Base-by-base conservation (phyloP, 1,140 invertebrate species). In the Zaprionus ghesquierei region DNA sequence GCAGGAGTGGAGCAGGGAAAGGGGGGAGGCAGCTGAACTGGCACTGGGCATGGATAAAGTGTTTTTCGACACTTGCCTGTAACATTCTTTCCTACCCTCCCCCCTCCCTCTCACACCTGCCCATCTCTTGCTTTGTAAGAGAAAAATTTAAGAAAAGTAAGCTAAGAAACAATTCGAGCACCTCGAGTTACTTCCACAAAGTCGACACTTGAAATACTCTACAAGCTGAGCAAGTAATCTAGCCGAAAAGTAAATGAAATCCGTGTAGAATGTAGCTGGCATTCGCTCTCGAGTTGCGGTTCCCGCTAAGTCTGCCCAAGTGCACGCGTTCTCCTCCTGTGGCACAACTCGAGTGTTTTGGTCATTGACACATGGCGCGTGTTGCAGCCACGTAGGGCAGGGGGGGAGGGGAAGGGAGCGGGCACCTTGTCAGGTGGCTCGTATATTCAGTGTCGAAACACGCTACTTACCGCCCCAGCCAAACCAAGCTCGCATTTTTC, bases 351-450 rank as follows among this genome's bases (percentile, higher is more conserved):
- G 51, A 71, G 61, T 51, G 59, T 54, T 29, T 68, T 72, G 62
- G 63, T 72, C 69, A 72, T 60, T 72, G 69, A 72, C 69, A 72
- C 58, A 66, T 29, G 13, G 69, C 33, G 44, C 33, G 33, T 58
- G 61, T 29, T 20, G 35, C 29, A 50, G 31, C n/a, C n/a, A n/a
- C n/a, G n/a, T 35, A 23, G 25, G 38, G 12, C 23, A 15, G 22
- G 33, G 20, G 13, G 20, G 3, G 44, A 8, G 46, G 29, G 29
- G 49, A 46, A 46, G n/a, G 15, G 41, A 2, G n/a, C 0, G 41
- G 8, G 8, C 6, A 5, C 13, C 13, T 54, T 50, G 25, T 13
- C n/a, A 33, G 55, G 29, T 31, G 9, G 51, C 25, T 50, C 31
- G 49, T 55, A 55, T 46, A 68, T 68, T 4, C 56, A 41, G 2